Base-by-base conservation (phyloP, 2,113 vertebrate genomes). In the Solea senegalensis region DNA sequence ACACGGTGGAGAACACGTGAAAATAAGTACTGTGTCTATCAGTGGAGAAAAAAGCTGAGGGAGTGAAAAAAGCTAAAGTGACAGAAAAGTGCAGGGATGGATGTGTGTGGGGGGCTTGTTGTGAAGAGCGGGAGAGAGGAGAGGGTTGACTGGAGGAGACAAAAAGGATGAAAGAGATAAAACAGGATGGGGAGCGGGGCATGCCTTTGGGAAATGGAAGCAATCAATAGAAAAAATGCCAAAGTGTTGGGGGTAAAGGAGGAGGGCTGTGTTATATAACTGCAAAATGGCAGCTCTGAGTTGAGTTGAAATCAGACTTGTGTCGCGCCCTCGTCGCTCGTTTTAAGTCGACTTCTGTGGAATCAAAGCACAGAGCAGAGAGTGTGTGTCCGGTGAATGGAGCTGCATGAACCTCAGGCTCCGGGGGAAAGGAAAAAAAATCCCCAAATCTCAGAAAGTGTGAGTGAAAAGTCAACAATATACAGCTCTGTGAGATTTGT, bases 91-190 rank as follows among this genome's bases (percentile, higher is more conserved):
- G 21, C 21, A 55, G 45, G 44, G 60, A 67, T 40, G 61, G 55
- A 66, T 65, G 39, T 14, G 39, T 65, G 39, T 14, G 39, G 48
- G 27, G 26, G 21, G 41, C 58, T 48, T 59, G 34, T 46, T 3
- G 11, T 40, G 28, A 27, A 50, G 26, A 26, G 53, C 4, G 5
- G 39, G 28, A 11, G 48, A 9, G 6, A 3, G 9, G 39, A 15
- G 46, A 56, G 67, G 58, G n/a, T 13, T 34, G 41, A 50, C 15
- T 64, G 67, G 57, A 65, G 34, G 26, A 78, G 66, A 84, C 62
- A 76, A 75, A 82, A 86, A 78, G 65, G 58, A 86, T 73, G 59
- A 76, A 76, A 65, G 67, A 70, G 76, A 87, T 88, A 72, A 78
- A 86, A 43, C 83, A 64, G 50, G 58, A 69, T 54, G 40, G 51